phyloP scores from a whole-genome alignment of 2,113 vertebrate genomes.

The Bettongia penicillata region DNA sequence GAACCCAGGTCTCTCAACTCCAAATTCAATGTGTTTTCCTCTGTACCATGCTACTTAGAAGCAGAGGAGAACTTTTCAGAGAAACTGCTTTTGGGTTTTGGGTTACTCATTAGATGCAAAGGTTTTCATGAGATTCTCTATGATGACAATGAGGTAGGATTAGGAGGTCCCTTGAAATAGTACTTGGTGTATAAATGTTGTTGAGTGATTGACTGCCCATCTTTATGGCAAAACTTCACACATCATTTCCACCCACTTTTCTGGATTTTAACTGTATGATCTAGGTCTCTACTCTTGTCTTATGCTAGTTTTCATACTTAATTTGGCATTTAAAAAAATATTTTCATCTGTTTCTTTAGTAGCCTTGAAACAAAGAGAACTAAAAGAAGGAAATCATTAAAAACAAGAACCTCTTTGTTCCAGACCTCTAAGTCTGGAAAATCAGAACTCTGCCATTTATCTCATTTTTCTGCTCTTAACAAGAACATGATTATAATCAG shows the following conservation, averaged over 20 bases:
- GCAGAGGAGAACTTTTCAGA: not conserved
- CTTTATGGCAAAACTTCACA: too few relatives aligned
- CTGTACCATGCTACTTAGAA: not conserved
- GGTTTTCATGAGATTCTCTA: not conserved
- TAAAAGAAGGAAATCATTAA: not conserved
- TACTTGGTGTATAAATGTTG: not conserved
- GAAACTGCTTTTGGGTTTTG: not conserved
- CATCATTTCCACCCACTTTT: not conserved
- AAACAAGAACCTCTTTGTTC: not conserved
- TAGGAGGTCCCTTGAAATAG: not conserved
- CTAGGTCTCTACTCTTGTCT: not conserved
- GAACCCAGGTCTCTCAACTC: not conserved
- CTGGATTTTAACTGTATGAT: not conserved
- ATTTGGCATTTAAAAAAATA: not conserved
- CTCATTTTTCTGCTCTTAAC: not conserved
- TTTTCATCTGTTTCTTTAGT: not conserved
- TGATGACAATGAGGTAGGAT: not conserved
- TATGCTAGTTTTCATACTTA: not conserved
- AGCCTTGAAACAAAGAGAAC: not conserved
- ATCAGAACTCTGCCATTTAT: not conserved
- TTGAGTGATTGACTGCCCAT: not conserved
- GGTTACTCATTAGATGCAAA: not conserved
- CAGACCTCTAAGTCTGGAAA: not conserved
- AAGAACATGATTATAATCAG: not conserved
- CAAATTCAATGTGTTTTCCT: not conserved